A percentile compares a stretch with the other conserved stretches of the same genome.
Evolutionary conservation across 2,888 invertebrate species (phyloP).

Genomic region (Polydrusus pterygomalis): DNA sequence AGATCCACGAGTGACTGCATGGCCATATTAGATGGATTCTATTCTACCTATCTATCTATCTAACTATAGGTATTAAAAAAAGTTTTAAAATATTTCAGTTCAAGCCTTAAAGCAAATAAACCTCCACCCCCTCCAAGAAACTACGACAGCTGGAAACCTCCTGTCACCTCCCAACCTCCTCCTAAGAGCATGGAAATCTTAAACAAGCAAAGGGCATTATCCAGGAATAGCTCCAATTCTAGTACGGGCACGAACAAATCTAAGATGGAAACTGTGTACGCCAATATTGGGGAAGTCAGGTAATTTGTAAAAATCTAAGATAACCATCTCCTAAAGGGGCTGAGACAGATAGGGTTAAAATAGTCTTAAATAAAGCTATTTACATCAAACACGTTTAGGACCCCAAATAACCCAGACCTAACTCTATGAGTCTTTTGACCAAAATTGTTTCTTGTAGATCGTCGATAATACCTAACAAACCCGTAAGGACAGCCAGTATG

Average conservation of each 20-base stretch:
- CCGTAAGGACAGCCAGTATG: slow-evolving; percentile 91
- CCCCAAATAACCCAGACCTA: too few relatives aligned
- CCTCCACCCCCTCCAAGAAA: slow-evolving; percentile 87
- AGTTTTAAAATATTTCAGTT: slow-evolving; percentile 5
- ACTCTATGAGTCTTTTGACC: too few relatives aligned
- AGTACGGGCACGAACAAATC: slow-evolving; percentile 56
- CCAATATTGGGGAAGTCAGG: slow-evolving; percentile 81
- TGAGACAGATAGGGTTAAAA: too few relatives aligned
- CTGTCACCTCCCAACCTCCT: slow-evolving; percentile 78
- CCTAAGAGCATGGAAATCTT: slow-evolving; percentile 78
- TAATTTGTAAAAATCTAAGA: neutral
- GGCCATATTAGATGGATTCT: too few relatives aligned
- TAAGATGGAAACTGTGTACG: slow-evolving; percentile 80
- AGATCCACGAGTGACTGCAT: too few relatives aligned
- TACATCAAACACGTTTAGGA: too few relatives aligned
- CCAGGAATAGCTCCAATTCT: slow-evolving; percentile 56
- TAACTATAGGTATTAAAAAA: too few relatives aligned
- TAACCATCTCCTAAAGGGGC: too few relatives aligned
- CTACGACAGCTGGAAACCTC: slow-evolving; percentile 73
- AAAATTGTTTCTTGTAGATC: slow-evolving; percentile 74
- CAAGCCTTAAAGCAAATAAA: slow-evolving; percentile 58
- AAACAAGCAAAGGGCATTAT: slow-evolving; percentile 73
- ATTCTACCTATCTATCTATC: too few relatives aligned
- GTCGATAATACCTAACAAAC: slow-evolving; percentile 84
- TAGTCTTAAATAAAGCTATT: too few relatives aligned